Evolutionary conservation across 1,140 invertebrate genomes (phyloP).

Genomic region (Holotrichia oblita): DNA sequence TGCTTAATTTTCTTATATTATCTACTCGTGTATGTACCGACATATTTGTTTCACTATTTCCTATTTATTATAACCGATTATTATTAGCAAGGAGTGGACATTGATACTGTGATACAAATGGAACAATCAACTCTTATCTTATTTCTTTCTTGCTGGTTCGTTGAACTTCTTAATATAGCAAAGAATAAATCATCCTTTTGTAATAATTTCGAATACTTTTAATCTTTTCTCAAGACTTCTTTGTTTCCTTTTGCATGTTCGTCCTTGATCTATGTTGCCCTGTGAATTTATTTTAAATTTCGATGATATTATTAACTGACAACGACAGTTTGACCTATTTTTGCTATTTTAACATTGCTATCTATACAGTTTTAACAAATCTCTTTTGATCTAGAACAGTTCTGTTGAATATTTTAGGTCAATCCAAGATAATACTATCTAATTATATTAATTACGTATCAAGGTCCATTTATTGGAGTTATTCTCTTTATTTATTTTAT

Average conservation of each 20-base stretch:
- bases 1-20: not conserved
- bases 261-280: not conserved
- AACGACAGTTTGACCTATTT: constrained; percentile 17
- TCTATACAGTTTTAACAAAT: not conserved
- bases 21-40: too few species aligned
- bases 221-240: not conserved
- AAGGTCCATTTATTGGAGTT: not conserved
- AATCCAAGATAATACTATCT: too few species aligned
- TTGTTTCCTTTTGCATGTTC: not conserved
- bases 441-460: not conserved
- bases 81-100: not conserved
- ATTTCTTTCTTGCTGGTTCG: not conserved
- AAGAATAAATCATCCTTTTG: not conserved
- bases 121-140: not conserved
- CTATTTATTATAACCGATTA: not conserved
- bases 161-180: not conserved
- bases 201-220: not conserved
- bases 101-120: not conserved
- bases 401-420: too few species aligned
- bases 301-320: not conserved
- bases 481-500: not conserved
- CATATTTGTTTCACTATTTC: not conserved
- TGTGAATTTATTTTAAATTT: constrained; percentile 11
- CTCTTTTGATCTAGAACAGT: too few species aligned
- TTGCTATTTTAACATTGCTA: not conserved